Evolutionary conservation across 2,888 invertebrate species (phyloP).

Genomic region (Theretra japonica): DNA sequence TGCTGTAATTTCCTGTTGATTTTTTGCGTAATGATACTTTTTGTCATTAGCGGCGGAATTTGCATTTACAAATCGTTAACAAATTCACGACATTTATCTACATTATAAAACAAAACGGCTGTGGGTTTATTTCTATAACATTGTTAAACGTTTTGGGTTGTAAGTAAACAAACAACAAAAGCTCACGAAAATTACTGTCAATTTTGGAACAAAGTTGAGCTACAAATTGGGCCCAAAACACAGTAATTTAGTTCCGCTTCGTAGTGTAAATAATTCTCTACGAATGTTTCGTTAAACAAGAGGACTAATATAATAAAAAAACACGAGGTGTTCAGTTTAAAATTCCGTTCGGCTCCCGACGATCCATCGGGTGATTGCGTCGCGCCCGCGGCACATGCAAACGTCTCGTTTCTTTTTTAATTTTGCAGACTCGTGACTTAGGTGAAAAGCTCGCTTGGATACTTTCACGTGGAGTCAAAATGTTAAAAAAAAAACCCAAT

Average conservation of each 20-base stretch:
- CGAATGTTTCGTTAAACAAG: constrained; percentile 46
- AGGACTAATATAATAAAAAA: constrained; percentile 51
- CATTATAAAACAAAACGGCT: neutral
- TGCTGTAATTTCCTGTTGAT: constrained; percentile 15
- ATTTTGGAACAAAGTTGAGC: constrained; percentile 27
- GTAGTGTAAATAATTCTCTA: constrained; percentile 32
- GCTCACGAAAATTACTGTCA: constrained; percentile 18
- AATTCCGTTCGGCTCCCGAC: constrained; percentile 62
- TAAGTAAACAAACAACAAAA: constrained; percentile 19
- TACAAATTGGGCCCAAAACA: constrained; percentile 22
- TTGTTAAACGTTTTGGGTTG: constrained; percentile 12
- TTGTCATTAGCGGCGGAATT: constrained; percentile 10
- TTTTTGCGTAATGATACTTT: constrained; percentile 19
- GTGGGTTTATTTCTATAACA: neutral
- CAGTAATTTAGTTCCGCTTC: constrained; percentile 23
- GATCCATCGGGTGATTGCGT: constrained; percentile 69
- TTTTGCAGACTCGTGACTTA: constrained; percentile 43
- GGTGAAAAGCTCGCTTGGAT: constrained; percentile 31
- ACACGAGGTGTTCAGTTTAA: constrained; percentile 53
- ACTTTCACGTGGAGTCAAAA: neutral
- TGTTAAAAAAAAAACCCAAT: neutral
- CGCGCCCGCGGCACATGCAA: constrained; percentile 42
- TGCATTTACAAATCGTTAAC: neutral
- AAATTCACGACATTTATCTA: neutral
- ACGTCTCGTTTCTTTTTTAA: constrained; percentile 44